Evolutionary conservation across 2,113 vertebrate genomes (phyloP).

Genomic region (Rhinolophus sinicus): DNA sequence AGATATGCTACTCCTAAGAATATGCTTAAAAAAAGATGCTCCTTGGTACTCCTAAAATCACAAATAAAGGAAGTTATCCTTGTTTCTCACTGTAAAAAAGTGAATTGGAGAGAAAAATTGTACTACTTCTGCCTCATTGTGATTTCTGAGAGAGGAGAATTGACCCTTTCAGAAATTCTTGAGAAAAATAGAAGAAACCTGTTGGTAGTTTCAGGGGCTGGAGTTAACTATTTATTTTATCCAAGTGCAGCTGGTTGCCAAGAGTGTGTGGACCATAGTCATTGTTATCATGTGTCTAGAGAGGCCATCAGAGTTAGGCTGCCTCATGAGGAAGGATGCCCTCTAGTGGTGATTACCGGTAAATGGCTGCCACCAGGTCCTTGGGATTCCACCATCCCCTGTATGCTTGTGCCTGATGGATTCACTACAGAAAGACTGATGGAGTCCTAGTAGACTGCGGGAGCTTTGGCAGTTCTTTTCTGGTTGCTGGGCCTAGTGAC

Average conservation of each 20-base stretch:
- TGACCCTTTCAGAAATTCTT: neutral
- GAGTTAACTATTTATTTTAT: neutral
- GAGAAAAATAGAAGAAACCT: neutral
- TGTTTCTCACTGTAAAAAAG: neutral
- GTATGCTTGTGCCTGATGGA: neutral
- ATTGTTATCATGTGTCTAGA: neutral
- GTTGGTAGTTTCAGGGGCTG: neutral
- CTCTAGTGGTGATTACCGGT: neutral
- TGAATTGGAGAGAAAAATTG: neutral
- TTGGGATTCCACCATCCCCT: neutral
- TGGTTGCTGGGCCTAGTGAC: neutral
- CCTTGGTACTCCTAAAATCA: neutral
- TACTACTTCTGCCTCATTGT: neutral
- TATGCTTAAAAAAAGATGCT: neutral
- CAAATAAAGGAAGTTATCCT: neutral
- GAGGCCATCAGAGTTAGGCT: neutral
- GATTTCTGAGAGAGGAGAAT: neutral
- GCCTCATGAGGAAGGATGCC: neutral
- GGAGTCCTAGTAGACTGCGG: fast-evolving
- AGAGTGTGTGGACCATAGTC: neutral
- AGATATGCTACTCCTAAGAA: neutral
- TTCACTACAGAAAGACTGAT: neutral
- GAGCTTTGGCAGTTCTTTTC: neutral
- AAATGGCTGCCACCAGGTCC: neutral
- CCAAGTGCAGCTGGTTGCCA: too few species aligned